Percentiles rank a stretch among this genome's conserved stretches.
Evolutionary conservation across 2,113 vertebrate genomes (phyloP).

Genomic region (Buteo buteo): DNA sequence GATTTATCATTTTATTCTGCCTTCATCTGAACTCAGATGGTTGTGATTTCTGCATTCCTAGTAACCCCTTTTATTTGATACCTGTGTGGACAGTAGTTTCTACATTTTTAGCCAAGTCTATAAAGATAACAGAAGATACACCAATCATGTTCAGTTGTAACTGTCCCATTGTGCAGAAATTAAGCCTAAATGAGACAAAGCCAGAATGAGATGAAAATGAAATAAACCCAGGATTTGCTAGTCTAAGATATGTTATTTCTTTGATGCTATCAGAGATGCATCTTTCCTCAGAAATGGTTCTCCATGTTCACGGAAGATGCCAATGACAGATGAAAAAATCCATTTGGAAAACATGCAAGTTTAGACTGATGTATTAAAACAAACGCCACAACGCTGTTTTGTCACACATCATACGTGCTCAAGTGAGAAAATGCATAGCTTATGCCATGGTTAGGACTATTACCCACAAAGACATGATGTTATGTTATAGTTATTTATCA

Average conservation of each 20-base stretch:
- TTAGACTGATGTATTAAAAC: neutral
- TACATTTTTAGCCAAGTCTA: slow-evolving; percentile 34
- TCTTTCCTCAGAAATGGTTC: neutral
- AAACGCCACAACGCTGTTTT: neutral
- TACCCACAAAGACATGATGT: accelerated
- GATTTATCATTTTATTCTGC: neutral
- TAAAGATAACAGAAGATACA: slow-evolving; percentile 43
- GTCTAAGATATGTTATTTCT: neutral
- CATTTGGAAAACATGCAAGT: accelerated
- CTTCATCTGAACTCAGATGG: neutral
- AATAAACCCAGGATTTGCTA: neutral
- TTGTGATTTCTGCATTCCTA: neutral
- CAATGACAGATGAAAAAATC: neutral
- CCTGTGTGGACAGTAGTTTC: slow-evolving; percentile 8
- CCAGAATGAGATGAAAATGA: neutral
- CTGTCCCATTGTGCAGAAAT: slow-evolving; percentile 8
- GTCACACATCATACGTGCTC: neutral
- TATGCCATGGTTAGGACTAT: accelerated
- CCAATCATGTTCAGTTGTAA: neutral
- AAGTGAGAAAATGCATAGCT: accelerated
- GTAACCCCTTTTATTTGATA: slow-evolving; percentile 32
- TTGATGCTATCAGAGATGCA: neutral
- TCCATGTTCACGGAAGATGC: accelerated
- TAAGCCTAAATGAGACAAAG: neutral
- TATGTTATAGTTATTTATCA: neutral